A percentile compares a stretch with the other conserved stretches of the same genome.
These are phyloP conservation scores for Antheraea assamensis DNA, from an alignment of 2,888 invertebrate genomes.

Conservation along the genomic window DNA sequence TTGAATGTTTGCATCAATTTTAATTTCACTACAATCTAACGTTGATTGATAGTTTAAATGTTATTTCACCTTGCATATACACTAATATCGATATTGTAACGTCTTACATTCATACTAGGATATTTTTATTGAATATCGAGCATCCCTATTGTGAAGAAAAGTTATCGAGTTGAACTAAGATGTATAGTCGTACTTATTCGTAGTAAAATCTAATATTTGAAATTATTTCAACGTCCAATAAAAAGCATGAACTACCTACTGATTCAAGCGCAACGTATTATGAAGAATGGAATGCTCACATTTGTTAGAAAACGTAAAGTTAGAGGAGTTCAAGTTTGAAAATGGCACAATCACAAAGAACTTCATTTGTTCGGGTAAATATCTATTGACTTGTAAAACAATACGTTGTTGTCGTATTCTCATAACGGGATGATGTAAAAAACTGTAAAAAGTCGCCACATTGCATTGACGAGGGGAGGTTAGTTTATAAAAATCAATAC, in stretches of 20 bases:
- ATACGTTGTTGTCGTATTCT: constrained; percentile 33
- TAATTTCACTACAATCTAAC: no score
- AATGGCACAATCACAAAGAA: constrained; percentile 83
- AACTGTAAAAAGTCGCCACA: constrained; percentile 36
- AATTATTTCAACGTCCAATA: constrained; percentile 23
- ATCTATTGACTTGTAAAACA: constrained; percentile 40
- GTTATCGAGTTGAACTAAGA: constrained; percentile 25
- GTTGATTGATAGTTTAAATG: no score
- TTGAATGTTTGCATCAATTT: no score
- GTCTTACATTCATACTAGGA: no score
- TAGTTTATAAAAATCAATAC: constrained; percentile 79
- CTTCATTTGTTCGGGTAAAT: constrained; percentile 84
- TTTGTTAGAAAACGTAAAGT: constrained; percentile 85
- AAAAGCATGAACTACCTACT: constrained; percentile 48
- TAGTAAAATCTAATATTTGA: background rate
- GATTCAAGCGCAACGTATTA: constrained; percentile 50
- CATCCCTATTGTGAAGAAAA: constrained; percentile 12
- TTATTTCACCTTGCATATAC: no score
- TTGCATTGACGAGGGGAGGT: constrained; percentile 57
- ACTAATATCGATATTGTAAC: no score
- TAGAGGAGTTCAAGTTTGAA: constrained; percentile 75
- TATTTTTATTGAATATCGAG: background rate
- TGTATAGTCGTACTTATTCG: background rate
- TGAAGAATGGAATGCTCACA: constrained; percentile 87
- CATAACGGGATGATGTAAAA: constrained; percentile 23